A percentile compares a stretch with the other conserved stretches of the same genome.
These are phyloP conservation scores for Diadegma fenestrale DNA, from an alignment of 2,888 invertebrate species.

Conservation along the genomic window DNA sequence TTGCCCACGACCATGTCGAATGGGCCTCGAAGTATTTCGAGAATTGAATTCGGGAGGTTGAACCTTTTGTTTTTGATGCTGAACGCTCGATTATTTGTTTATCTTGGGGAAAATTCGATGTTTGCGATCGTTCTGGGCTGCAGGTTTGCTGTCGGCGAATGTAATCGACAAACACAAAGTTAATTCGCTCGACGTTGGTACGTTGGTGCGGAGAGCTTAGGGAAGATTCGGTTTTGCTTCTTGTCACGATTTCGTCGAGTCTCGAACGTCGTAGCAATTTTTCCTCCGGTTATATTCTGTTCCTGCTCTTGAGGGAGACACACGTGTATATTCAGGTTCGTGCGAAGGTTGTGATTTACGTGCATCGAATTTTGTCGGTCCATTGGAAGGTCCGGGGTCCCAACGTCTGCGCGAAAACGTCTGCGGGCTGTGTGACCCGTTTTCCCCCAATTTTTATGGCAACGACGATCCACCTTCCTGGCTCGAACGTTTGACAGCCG, in stretches of 20 bases:
- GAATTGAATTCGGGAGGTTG: not conserved
- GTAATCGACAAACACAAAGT: not conserved
- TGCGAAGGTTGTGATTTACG: constrained; percentile 24
- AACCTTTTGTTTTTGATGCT: not conserved
- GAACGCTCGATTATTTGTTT: not conserved
- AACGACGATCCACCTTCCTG: not conserved
- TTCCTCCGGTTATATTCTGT: not conserved
- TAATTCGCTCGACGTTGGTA: not conserved
- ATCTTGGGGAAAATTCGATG: not conserved
- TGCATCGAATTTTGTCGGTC: constrained; percentile 16
- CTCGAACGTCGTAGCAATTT: constrained; percentile 17
- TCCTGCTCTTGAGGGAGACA: not conserved
- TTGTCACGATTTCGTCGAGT: constrained; percentile 1
- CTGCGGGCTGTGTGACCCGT: constrained; percentile 2
- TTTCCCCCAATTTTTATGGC: not conserved
- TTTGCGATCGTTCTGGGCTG: not conserved
- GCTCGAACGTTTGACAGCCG: constrained; percentile 1
- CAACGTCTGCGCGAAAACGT: constrained; percentile 11
- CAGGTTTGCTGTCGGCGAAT: not conserved
- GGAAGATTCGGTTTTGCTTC: constrained; percentile 6
- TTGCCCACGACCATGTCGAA: not conserved
- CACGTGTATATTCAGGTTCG: not conserved
- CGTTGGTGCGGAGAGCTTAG: not conserved
- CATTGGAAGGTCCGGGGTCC: not conserved
- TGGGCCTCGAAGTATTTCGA: not conserved